Evolutionary conservation across 2,113 vertebrate species (phyloP).

Genomic region (Chamaea fasciata): DNA sequence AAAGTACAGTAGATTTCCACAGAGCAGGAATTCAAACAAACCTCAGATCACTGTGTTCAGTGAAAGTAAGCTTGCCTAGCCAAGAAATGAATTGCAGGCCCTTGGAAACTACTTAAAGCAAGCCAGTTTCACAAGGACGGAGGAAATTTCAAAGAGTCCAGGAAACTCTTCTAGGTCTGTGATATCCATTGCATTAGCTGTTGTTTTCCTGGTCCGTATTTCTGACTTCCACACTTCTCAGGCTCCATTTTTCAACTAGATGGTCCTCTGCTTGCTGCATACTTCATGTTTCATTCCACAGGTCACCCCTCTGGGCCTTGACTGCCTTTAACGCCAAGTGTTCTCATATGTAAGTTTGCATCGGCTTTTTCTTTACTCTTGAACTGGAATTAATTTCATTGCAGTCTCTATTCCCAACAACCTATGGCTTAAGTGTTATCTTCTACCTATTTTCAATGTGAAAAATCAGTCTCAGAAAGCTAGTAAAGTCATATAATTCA

Average conservation of each 20-base stretch:
- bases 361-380: not conserved
- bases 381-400: not conserved
- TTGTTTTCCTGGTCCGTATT: not conserved
- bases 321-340: not conserved
- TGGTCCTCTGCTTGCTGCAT: not conserved
- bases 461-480: not conserved
- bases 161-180: not conserved
- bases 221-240: not conserved
- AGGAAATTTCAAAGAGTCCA: slow-evolving; percentile 27
- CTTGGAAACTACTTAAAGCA: slow-evolving; percentile 50
- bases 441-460: not conserved
- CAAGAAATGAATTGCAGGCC: slow-evolving; percentile 54
- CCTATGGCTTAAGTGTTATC: not conserved
- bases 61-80: slow-evolving; percentile 47
- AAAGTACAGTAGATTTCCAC: slow-evolving; percentile 60
- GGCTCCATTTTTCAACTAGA: not conserved
- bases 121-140: slow-evolving; percentile 13
- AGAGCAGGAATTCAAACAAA: slow-evolving; percentile 66
- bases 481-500: not conserved
- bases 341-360: not conserved
- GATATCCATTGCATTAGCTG: not conserved
- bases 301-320: not conserved
- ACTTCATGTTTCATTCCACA: not conserved
- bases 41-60: slow-evolving; percentile 36
- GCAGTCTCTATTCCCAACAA: not conserved